These are phyloP conservation scores for Butorides virescens DNA, from an alignment of 2,113 vertebrate species.

Conservation along the genomic window DNA sequence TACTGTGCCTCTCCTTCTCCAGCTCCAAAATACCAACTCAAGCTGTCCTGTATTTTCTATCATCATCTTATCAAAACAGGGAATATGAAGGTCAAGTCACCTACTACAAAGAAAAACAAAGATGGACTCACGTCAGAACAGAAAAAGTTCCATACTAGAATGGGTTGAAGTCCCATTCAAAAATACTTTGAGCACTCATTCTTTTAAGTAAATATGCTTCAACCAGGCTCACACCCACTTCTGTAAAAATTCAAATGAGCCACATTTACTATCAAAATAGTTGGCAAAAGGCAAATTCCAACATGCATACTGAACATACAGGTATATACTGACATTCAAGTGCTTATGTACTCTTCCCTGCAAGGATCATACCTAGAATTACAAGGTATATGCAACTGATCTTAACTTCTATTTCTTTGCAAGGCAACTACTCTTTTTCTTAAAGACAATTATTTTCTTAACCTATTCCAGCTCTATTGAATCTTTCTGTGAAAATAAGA, in stretches of 20 bases:
- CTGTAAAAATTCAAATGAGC: constrained; percentile 27
- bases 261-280: constrained; percentile 55
- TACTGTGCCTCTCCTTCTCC: neutral
- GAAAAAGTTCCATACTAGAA: neutral
- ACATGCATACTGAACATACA: constrained; percentile 34
- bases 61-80: neutral
- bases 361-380: neutral
- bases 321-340: neutral
- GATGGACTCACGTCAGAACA: neutral
- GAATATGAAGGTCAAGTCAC: neutral
- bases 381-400: neutral
- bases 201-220: neutral
- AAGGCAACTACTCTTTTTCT: neutral
- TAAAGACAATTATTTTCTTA: neutral
- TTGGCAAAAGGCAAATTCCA: constrained; percentile 42
- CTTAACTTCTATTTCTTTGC: neutral
- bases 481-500: neutral
- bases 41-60: neutral
- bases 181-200: neutral
- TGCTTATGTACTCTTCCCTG: neutral
- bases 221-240: constrained; percentile 22
- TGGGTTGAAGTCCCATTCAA: neutral
- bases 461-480: neutral
- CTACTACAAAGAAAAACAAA: neutral
- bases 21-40: neutral